Evolutionary conservation across 2,797 vertebrate genomes (phyloP), one percentile per base, ranked within the genome.

Genomic region (Pagetopsis macropterus): DNA sequence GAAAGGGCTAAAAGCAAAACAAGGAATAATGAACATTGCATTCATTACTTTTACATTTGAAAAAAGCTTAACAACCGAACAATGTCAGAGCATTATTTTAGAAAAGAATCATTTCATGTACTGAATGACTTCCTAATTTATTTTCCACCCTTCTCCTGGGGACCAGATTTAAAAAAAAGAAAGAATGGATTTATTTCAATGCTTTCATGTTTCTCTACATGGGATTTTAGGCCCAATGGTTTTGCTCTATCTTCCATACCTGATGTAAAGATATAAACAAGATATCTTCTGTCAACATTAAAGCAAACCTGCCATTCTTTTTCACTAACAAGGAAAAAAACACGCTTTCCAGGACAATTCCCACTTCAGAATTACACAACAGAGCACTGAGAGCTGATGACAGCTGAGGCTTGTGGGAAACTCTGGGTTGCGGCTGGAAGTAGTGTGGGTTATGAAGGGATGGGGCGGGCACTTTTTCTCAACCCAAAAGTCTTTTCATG

Each of bases 341-440:
- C 64, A 78, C 68, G 50, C 46, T 33, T 75, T 69, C 16, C 54
- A 54, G n/a, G 70, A 69, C 31, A 23, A 62, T 67, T 67, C n/a
- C 14, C 48, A 27, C 52, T 70, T 76, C 41, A 70, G 40, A 69
- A 64, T 59, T 57, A 45, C 63, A 64, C 68, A 43, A 40, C 51
- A 71, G 59, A 73, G 63, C 71, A 60, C 37, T 43, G 59, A 78
- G 60, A 75, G 48, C 0, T 49, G 58, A 62, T 68, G 78, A 66
- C 78, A 78, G 72, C 51, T 48, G 65, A 66, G 51, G 49, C 66
- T 76, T 75, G 72, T 45, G 71, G 76, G 75, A 81, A 86, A 72
- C 68, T 79, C 66, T 71, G 78, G 70, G 75, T 37, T 78, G 69
- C 64, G 50, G 54, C 43, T 61, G 45, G 70, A 64, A 59, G 27